Percentiles rank a stretch among this genome's conserved stretches.
phyloP scores from a whole-genome alignment of 2,113 vertebrate species.

The Bucco capensis region DNA sequence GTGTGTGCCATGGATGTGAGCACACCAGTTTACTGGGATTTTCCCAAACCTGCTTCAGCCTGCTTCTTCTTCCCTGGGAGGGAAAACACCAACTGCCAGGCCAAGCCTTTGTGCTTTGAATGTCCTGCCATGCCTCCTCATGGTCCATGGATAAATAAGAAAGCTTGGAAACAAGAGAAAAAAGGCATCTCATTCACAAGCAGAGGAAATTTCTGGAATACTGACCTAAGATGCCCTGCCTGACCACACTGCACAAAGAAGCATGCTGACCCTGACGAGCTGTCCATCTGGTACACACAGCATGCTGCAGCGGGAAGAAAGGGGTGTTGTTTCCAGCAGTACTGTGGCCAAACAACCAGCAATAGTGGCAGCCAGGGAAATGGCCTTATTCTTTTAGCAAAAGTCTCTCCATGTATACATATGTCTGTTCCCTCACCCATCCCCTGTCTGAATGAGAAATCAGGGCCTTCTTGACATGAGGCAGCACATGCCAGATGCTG shows the following conservation, averaged over 20 bases:
- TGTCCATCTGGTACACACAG: background rate
- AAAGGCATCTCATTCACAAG: background rate
- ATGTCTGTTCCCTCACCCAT: background rate
- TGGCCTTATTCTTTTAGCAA: slow-evolving; percentile 1
- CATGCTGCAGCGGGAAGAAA: background rate
- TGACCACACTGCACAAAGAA: background rate
- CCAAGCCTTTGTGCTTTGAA: background rate
- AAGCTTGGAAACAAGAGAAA: background rate
- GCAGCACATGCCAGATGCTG: background rate
- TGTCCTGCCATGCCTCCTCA: rapidly evolving
- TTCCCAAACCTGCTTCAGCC: background rate
- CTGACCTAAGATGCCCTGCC: background rate
- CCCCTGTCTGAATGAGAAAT: slow-evolving; percentile 46
- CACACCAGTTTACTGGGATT: background rate
- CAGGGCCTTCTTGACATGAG: slow-evolving; percentile 28
- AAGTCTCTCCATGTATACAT: background rate
- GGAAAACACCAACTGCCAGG: background rate
- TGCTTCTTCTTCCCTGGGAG: background rate
- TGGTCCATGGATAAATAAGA: background rate
- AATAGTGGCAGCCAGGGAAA: background rate
- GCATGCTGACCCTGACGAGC: rapidly evolving
- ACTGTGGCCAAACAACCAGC: background rate
- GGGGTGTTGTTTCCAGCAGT: background rate
- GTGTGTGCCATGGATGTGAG: background rate
- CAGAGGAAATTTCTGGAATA: background rate